phyloP scores from a whole-genome alignment of 2,113 vertebrate genomes.

The Tachycineta bicolor region DNA sequence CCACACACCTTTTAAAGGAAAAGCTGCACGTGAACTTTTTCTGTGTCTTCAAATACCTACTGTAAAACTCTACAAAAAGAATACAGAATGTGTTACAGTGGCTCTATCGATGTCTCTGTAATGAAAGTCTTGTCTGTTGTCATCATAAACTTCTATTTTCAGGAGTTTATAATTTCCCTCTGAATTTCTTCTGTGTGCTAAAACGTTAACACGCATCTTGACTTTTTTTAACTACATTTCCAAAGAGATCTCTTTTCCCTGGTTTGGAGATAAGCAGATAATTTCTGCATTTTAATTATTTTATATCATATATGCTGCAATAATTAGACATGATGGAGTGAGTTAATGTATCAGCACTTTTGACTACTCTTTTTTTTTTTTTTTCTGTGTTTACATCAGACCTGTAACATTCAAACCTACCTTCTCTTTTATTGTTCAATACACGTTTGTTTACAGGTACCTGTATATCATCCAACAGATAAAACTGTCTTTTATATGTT shows the following conservation, averaged over 20 bases:
- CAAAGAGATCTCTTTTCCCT: constrained; percentile 66
- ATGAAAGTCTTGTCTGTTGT: neutral
- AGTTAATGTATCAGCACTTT: constrained; percentile 47
- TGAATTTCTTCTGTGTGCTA: constrained; percentile 12
- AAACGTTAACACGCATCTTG: neutral
- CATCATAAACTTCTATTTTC: constrained; percentile 13
- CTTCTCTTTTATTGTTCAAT: constrained; percentile 32
- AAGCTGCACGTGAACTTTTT: constrained; percentile 21
- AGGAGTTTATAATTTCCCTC: constrained; percentile 5
- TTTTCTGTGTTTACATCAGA: constrained; percentile 51
- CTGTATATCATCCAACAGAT: constrained; percentile 52
- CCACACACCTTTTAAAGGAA: constrained; percentile 13
- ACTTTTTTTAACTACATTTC: constrained; percentile 46
- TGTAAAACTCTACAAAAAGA: constrained; percentile 1
- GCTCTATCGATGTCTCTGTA: neutral
- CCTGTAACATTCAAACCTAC: neutral
- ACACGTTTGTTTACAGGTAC: constrained; percentile 53
- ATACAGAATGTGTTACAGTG: neutral
- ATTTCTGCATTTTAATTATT: neutral
- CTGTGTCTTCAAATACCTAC: constrained; percentile 43
- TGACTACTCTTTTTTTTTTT: constrained; percentile 38
- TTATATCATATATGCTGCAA: constrained; percentile 62
- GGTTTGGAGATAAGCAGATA: constrained; percentile 33
- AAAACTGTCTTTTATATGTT: constrained; percentile 58
- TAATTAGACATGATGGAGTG: constrained; percentile 54